Evolutionary conservation across 2,888 invertebrate genomes (phyloP).

Genomic region (Lasioglossum malachurum): DNA sequence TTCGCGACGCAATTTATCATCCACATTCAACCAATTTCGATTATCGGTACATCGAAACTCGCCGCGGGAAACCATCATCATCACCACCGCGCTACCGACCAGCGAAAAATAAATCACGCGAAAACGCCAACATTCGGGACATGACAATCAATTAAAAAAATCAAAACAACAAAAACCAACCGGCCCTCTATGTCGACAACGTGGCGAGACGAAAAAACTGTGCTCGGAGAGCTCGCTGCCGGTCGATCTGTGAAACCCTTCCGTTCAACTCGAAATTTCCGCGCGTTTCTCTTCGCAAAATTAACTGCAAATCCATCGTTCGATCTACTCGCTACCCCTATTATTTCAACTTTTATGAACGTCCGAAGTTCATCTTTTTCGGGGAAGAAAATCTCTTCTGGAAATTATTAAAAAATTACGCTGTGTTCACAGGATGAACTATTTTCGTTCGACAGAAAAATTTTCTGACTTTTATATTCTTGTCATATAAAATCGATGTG

Average conservation of each 20-base stretch:
- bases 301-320: neutral
- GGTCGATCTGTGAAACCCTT: neutral
- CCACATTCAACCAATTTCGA: neutral
- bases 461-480: neutral
- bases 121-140: neutral
- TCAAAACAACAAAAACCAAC: slow-evolving; percentile 1
- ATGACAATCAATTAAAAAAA: slow-evolving; percentile 12
- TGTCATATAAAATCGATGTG: too few relatives aligned
- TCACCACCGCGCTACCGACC: neutral
- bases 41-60: neutral
- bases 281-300: neutral
- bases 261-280: neutral
- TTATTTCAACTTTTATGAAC: neutral
- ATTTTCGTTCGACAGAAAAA: too few relatives aligned
- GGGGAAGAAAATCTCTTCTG: neutral
- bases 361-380: neutral
- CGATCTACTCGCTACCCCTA: neutral
- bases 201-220: neutral
- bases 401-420: neutral
- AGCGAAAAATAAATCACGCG: slow-evolving; percentile 11
- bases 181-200: neutral
- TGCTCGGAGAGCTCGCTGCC: too few relatives aligned
- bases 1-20: neutral
- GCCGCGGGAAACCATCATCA: neutral
- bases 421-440: too few relatives aligned